Conservation (phyloP, 2,797 vertebrate species). For the Triplophysa bombifrons region DNA sequence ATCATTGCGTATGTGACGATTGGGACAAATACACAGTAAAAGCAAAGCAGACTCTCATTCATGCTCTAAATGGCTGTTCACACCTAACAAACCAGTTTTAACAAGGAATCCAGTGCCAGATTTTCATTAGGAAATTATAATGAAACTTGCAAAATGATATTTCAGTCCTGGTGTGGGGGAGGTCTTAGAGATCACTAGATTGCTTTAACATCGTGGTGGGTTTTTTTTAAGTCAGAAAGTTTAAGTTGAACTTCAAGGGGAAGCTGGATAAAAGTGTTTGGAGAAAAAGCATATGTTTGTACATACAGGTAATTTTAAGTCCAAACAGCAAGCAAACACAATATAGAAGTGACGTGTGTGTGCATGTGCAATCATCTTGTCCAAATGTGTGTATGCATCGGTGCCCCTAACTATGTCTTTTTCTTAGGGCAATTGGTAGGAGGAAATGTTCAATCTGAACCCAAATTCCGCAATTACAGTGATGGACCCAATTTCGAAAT, state of each 20-base stretch:
- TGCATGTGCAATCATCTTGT: neutral
- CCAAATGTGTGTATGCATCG: constrained; percentile 10
- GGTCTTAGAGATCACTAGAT: no score
- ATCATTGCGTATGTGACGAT: neutral
- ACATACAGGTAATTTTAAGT: neutral
- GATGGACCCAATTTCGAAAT: constrained; percentile 65
- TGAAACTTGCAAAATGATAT: neutral
- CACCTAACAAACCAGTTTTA: neutral
- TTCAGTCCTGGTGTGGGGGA: neutral
- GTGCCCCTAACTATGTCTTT: constrained; percentile 19
- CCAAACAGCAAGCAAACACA: neutral
- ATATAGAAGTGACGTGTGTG: neutral
- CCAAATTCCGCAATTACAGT: constrained; percentile 69
- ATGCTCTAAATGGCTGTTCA: neutral
- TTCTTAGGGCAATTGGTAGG: constrained; percentile 27
- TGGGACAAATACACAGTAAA: neutral
- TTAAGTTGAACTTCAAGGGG: no score
- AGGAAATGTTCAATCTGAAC: constrained; percentile 57
- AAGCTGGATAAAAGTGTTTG: no score
- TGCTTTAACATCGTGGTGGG: no score
- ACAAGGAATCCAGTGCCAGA: neutral
- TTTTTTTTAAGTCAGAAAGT: no score
- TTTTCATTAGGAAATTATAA: neutral
- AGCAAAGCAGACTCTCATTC: neutral
- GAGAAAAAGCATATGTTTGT: no score